Base-by-base conservation (phyloP, 2,888 invertebrate genomes). In the Acrocyrtus sp. region DNA sequence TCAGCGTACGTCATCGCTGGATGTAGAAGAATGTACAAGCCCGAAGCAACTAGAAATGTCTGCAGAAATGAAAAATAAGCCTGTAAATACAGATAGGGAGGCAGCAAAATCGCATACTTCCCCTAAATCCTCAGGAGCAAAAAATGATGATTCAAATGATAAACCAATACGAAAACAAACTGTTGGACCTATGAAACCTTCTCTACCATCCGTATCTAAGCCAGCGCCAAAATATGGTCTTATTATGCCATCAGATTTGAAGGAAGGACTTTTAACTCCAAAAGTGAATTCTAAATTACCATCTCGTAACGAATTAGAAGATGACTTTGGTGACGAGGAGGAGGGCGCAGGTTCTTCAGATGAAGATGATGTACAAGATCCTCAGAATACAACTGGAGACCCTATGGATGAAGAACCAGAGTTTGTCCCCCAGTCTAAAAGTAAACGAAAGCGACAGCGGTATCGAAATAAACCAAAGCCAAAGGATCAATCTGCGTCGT, bases 401-500 rank as follows among this genome's bases (percentile, higher is more conserved):
- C 6, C 5, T 12, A 8, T 34, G 34, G 34, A 34, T 8, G 34
- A 34, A 48, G 26, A 27, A 17, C 26, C 21, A 10, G 48, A 56
- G 22, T 56, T 47, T 29, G n/a, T 34, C 5, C 6, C 43, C 2
- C 39, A 53, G 24, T 19, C 60, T 4, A 22, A 27, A 15, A 29
- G 10, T 3, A 45, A 65, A 41, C 58, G 41, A 47, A 67, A 68
- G 15, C 48, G 43, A 22, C 65, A 56, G 54, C 10, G 57, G 48
- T 43, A 27, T 41, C 29, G 56, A 54, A 68, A 41, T 19, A 54
- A 19, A 57, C 2, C 27, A 45, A 39, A 53, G 53, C 19, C 39
- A 54, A 41, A 65, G 21, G 68, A 74, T 24, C 63, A 57, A 34
- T 43, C 66, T 15, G 43, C 72, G 19, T 74, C 80, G 66, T 80